Evolutionary conservation across 2,888 invertebrate genomes (phyloP).

Genomic region (Phoenoteleia sp.): DNA sequence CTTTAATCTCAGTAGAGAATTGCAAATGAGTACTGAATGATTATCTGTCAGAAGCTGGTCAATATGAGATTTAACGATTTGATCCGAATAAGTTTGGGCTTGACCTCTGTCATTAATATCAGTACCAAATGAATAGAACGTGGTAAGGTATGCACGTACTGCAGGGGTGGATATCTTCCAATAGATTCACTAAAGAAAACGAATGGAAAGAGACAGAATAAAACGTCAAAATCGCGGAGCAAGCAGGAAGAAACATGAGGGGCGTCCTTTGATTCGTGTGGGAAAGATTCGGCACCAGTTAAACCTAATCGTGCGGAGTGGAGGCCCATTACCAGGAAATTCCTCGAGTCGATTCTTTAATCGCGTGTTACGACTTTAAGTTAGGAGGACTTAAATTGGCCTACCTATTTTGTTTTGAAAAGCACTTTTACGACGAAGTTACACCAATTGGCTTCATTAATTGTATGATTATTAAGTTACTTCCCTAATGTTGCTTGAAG

Average conservation of each 20-base stretch:
- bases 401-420: slow-evolving; percentile 45
- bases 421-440: slow-evolving; percentile 26
- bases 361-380: slow-evolving; percentile 32
- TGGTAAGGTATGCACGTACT: no score
- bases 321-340: slow-evolving; percentile 77
- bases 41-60: no score
- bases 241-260: slow-evolving; percentile 76
- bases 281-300: slow-evolving; percentile 83
- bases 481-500: not conserved
- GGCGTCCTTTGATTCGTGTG: slow-evolving; percentile 86
- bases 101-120: slow-evolving; percentile 73
- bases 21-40: no score
- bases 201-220: no score
- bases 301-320: slow-evolving; percentile 74
- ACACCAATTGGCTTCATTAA: slow-evolving; percentile 43
- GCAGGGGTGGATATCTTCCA: no score
- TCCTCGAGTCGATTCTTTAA: slow-evolving; percentile 65
- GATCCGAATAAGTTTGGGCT: slow-evolving; percentile 16
- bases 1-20: no score
- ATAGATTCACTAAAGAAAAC: no score
- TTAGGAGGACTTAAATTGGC: slow-evolving; percentile 42
- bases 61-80: slow-evolving; percentile 21
- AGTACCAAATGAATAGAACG: slow-evolving; percentile 75
- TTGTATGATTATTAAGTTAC: slow-evolving; percentile 39
- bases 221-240: no score